phyloP scores from a whole-genome alignment of 2,888 invertebrate species.

The Linnaemya tessellans region DNA sequence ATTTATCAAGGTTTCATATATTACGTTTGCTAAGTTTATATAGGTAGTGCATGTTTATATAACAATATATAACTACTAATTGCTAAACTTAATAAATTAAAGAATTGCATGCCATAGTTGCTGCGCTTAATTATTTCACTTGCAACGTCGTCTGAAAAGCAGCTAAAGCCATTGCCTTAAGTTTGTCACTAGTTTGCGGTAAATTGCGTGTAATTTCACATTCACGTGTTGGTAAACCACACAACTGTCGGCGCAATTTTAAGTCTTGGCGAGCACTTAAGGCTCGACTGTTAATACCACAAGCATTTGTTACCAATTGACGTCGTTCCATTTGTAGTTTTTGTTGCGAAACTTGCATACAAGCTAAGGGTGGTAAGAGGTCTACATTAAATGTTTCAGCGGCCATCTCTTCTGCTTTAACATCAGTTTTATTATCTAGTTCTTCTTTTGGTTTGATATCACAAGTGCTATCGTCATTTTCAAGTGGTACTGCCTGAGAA shows the following conservation, averaged over 20 bases:
- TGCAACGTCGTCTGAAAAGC: slow-evolving; percentile 80
- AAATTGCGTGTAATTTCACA: slow-evolving; percentile 82
- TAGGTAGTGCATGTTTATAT: slow-evolving; percentile 9
- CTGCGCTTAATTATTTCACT: slow-evolving; percentile 76
- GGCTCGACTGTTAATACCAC: slow-evolving; percentile 90
- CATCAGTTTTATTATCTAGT: slow-evolving; percentile 71
- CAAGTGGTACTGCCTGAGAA: slow-evolving; percentile 51
- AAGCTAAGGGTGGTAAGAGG: slow-evolving; percentile 82
- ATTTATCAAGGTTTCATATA: background rate
- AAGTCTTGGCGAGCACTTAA: slow-evolving; percentile 91
- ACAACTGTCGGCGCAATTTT: slow-evolving; percentile 88
- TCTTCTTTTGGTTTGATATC: slow-evolving; percentile 73
- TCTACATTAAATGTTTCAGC: slow-evolving; percentile 78
- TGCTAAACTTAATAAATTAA: slow-evolving; percentile 43
- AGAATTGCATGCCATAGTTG: slow-evolving; percentile 31
- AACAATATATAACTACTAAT: slow-evolving; percentile 31
- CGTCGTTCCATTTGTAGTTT: slow-evolving; percentile 86
- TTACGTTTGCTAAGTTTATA: background rate
- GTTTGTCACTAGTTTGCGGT: slow-evolving; percentile 77
- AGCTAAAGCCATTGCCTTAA: slow-evolving; percentile 80
- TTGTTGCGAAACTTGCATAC: slow-evolving; percentile 86
- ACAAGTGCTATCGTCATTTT: slow-evolving; percentile 62
- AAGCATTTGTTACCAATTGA: slow-evolving; percentile 87
- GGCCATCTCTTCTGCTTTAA: slow-evolving; percentile 74
- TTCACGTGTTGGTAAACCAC: slow-evolving; percentile 87